Conservation (phyloP, 2,888 invertebrate genomes). For the Eupithecia pulchellata region DNA sequence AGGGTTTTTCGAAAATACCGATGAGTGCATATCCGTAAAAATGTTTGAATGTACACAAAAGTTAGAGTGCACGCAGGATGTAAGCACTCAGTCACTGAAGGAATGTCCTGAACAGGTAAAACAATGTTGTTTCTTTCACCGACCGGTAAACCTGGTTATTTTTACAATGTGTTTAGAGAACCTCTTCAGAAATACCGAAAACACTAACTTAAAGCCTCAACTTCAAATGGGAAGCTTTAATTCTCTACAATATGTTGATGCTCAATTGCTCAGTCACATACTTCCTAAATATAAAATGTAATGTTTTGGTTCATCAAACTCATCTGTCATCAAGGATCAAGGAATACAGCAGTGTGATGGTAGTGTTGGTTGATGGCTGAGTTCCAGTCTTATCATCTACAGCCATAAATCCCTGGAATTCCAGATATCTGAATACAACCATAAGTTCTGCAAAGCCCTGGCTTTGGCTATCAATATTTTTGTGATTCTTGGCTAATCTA, state of each 20-base stretch:
- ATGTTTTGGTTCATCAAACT: neutral
- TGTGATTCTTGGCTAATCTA: neutral
- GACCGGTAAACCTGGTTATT: neutral
- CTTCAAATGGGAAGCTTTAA: neutral
- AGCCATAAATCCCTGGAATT: too few relatives aligned
- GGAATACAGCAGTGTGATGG: neutral
- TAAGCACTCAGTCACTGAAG: constrained; percentile 55
- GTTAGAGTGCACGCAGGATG: constrained; percentile 73
- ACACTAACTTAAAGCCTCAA: neutral
- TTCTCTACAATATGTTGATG: neutral
- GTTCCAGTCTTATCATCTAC: neutral
- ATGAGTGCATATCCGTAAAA: constrained; percentile 28
- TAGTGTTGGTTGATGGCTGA: neutral
- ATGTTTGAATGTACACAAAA: constrained; percentile 76
- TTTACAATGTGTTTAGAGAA: neutral
- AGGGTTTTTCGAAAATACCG: neutral
- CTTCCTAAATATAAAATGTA: neutral
- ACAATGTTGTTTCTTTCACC: neutral
- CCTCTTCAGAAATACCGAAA: neutral
- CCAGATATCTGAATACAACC: neutral
- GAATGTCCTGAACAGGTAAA: constrained; percentile 69
- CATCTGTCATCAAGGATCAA: neutral
- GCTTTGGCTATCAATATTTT: neutral
- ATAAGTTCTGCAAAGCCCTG: neutral
- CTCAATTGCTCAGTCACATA: neutral